Percentiles rank a stretch among this genome's conserved stretches.
These are phyloP conservation scores for Echinops telfairi DNA, from an alignment of 2,113 vertebrate species.

Conservation along the genomic window DNA sequence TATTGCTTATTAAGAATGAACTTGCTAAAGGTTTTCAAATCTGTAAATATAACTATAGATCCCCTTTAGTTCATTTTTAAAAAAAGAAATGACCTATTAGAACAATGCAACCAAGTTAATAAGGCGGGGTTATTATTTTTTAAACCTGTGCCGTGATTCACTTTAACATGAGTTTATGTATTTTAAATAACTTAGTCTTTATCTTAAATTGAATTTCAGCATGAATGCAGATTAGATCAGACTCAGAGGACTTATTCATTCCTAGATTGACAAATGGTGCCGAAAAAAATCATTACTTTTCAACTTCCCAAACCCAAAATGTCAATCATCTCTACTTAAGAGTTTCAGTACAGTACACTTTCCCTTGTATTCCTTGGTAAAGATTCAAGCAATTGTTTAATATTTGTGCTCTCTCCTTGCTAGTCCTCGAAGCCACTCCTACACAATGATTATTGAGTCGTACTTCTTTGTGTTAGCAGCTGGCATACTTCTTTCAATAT, in stretches of 20 bases:
- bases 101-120: conserved; percentile 20
- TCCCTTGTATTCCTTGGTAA: background rate
- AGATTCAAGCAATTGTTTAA: conserved; percentile 36
- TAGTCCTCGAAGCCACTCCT: conserved; percentile 58
- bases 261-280: background rate
- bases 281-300: conserved; percentile 28
- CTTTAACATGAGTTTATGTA: background rate
- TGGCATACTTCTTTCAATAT: conserved; percentile 71
- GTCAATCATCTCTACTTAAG: background rate
- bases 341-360: background rate
- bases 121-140: background rate
- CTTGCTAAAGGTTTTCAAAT: background rate
- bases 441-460: conserved; percentile 66
- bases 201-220: conserved; percentile 30
- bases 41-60: background rate
- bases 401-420: conserved; percentile 41
- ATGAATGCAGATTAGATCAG: background rate
- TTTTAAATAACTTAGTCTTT: background rate
- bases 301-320: background rate
- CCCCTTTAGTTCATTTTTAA: background rate
- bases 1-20: conserved; percentile 46
- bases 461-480: conserved; percentile 73
- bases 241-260: conserved; percentile 50
- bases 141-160: background rate
- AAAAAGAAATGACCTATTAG: background rate